phyloP scores from a whole-genome alignment of 1,140 invertebrate species.

The Colletes gigas region DNA sequence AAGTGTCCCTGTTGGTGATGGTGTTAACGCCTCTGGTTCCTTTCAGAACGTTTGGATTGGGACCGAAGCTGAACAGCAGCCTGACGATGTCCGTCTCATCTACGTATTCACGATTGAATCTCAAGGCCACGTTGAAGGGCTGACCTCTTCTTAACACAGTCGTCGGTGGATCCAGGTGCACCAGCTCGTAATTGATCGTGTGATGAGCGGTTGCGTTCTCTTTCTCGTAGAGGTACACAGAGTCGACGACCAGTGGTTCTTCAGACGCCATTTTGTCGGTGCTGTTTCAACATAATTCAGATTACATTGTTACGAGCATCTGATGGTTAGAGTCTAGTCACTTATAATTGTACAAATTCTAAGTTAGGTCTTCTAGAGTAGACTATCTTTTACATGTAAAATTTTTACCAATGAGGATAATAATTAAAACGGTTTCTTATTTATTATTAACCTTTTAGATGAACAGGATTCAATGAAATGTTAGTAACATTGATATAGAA shows the following conservation, averaged over 20 bases:
- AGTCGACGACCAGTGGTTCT: constrained; percentile 77
- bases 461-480: too few species aligned
- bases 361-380: too few species aligned
- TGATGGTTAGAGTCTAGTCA: too few species aligned
- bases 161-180: constrained; percentile 76
- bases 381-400: too few species aligned
- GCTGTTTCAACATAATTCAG: not conserved
- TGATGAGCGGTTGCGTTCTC: constrained; percentile 82
- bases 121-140: constrained; percentile 81
- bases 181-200: constrained; percentile 82
- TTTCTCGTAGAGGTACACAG: constrained; percentile 80
- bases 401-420: too few species aligned
- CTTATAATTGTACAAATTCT: too few species aligned
- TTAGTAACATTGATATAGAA: too few species aligned
- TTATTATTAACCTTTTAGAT: too few species aligned
- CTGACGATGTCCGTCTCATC: constrained; percentile 73
- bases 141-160: constrained; percentile 82
- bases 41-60: constrained; percentile 72
- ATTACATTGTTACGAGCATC: not conserved
- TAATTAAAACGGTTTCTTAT: too few species aligned
- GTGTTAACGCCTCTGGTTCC: constrained; percentile 73
- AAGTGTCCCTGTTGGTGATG: constrained; percentile 67
- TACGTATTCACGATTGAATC: constrained; percentile 77
- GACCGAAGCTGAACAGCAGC: constrained; percentile 74
- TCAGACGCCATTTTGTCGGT: constrained; percentile 58